These are phyloP conservation scores for Parus major DNA, from an alignment of 2,113 vertebrate species.

Conservation along the genomic window DNA sequence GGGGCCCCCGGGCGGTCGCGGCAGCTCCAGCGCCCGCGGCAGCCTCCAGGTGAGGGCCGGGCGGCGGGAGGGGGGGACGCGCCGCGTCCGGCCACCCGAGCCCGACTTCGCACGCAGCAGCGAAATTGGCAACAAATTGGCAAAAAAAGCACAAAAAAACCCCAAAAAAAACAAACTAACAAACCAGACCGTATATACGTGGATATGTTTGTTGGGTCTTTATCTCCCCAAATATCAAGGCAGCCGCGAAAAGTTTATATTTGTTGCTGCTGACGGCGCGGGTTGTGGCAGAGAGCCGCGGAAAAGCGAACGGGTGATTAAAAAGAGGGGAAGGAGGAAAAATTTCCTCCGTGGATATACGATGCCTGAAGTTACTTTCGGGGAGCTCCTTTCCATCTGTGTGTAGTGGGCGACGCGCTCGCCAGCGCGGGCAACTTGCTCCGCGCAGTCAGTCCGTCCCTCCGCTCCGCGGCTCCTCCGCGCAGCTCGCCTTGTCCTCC, in stretches of 20 bases:
- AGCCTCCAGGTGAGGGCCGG: constrained; percentile 69
- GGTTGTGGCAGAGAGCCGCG: neutral
- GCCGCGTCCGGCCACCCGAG: neutral
- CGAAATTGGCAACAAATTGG: neutral
- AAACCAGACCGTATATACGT: neutral
- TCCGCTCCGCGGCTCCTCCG: neutral
- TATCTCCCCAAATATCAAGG: neutral
- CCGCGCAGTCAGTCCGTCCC: neutral
- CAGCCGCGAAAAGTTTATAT: neutral
- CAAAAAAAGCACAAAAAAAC: neutral
- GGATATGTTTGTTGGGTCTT: neutral
- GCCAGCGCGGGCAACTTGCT: neutral
- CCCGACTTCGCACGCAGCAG: neutral
- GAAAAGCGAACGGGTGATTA: neutral
- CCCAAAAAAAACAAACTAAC: neutral
- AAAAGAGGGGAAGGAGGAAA: neutral
- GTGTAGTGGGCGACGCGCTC: neutral
- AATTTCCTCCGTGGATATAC: neutral
- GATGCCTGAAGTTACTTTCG: neutral
- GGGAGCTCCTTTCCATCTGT: neutral
- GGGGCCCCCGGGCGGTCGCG: constrained; percentile 59
- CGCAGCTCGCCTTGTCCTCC: neutral
- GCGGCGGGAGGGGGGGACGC: neutral
- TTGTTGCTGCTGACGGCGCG: neutral
- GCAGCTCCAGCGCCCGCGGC: constrained; percentile 30